Evolutionary conservation across 1,140 invertebrate genomes (phyloP).

Genomic region (Dendroctonus valens): DNA sequence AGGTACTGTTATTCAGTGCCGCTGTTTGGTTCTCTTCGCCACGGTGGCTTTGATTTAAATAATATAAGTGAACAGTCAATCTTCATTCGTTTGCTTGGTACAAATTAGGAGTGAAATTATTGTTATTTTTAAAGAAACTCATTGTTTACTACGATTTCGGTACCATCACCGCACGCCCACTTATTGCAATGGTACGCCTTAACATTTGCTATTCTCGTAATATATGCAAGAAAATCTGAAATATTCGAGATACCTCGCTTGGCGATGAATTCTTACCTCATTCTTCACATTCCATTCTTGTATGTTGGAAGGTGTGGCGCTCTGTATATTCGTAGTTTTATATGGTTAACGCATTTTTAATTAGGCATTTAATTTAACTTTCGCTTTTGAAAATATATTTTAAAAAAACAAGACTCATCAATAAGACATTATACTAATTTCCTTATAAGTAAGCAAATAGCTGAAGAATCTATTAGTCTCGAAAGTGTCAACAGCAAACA

Average conservation of each 20-base stretch:
- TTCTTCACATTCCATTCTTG: constrained; percentile 41
- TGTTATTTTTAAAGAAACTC: constrained; percentile 8
- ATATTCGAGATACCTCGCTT: constrained; percentile 27
- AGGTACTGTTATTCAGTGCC: constrained; percentile 16
- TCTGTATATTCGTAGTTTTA: constrained; percentile 18
- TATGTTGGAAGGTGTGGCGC: constrained; percentile 41
- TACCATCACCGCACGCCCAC: constrained; percentile 11
- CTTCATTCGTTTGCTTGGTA: constrained; percentile 8
- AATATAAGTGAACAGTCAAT: constrained; percentile 15
- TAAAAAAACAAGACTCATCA: constrained; percentile 2
- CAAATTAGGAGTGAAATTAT: background rate
- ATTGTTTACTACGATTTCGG: constrained; percentile 18
- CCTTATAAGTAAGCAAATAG: background rate
- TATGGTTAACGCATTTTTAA: constrained; percentile 18
- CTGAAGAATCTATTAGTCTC: background rate
- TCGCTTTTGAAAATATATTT: constrained; percentile 16
- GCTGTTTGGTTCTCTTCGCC: constrained; percentile 19
- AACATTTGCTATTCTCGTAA: constrained; percentile 11
- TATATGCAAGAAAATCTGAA: constrained; percentile 34
- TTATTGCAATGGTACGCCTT: constrained; percentile 20
- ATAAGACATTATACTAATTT: background rate
- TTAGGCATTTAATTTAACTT: constrained; percentile 19
- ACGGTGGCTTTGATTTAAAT: constrained; percentile 31
- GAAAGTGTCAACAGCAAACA: background rate
- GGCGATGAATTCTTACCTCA: constrained; percentile 39